Conservation (phyloP, 2,888 invertebrate species). For the Ceramica pisi region DNA sequence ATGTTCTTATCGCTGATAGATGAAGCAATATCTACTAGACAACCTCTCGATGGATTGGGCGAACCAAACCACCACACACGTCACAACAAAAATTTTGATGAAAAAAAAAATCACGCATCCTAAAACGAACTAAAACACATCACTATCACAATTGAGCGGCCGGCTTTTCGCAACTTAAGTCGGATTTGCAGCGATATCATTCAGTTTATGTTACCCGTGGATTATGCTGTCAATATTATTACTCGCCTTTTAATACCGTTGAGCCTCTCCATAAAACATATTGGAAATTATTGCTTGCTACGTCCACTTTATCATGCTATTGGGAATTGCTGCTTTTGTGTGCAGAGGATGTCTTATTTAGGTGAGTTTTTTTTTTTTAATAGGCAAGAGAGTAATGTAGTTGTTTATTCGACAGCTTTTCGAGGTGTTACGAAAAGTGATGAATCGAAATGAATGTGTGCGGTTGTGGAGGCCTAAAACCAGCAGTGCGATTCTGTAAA, state of each 20-base stretch:
- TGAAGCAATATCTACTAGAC: too few species aligned
- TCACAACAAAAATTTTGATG: too few species aligned
- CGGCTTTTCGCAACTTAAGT: conserved; percentile 82
- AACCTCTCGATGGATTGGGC: too few species aligned
- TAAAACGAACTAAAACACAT: conserved; percentile 37
- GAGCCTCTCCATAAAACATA: conserved; percentile 88
- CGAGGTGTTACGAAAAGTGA: neutral
- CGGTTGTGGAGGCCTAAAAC: too few species aligned
- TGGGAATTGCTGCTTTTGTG: conserved; percentile 70
- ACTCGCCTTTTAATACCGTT: conserved; percentile 89
- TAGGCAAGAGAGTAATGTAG: neutral
- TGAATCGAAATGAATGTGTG: too few species aligned
- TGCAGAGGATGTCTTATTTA: conserved; percentile 59
- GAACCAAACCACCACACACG: neutral
- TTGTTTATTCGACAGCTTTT: neutral
- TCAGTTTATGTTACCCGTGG: conserved; percentile 83
- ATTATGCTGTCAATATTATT: conserved; percentile 90
- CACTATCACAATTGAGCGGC: conserved; percentile 61
- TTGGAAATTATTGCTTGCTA: conserved; percentile 85
- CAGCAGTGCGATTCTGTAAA: too few species aligned
- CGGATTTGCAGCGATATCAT: conserved; percentile 86
- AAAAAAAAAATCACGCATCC: conserved; percentile 10
- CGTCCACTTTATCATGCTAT: conserved; percentile 75
- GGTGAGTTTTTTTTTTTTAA: conserved; percentile 9
- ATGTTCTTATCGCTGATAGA: too few species aligned